These are phyloP conservation scores for Yponomeuta malinellus DNA, from an alignment of 2,888 invertebrate species.

Conservation along the genomic window DNA sequence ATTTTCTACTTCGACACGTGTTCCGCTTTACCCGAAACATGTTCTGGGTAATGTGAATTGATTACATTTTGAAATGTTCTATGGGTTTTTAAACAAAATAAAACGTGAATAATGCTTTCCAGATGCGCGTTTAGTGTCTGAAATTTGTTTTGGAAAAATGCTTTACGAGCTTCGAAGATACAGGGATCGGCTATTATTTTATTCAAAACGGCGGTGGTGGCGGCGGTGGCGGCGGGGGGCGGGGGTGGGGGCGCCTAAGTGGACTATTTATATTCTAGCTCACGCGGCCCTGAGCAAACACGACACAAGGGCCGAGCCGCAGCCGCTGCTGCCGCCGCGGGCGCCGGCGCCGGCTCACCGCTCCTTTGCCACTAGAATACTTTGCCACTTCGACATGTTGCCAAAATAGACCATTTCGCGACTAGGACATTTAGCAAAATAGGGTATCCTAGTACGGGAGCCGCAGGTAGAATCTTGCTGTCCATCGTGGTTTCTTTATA, in stretches of 20 bases:
- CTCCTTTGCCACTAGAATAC: background rate
- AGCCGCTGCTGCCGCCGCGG: background rate
- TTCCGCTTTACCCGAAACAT: background rate
- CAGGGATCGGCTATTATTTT: slow-evolving; percentile 7
- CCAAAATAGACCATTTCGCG: no score
- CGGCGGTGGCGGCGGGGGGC: background rate
- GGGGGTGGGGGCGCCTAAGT: background rate
- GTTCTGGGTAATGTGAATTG: no score
- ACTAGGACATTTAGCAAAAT: no score
- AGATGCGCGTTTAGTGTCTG: background rate
- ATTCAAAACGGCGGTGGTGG: slow-evolving; percentile 4
- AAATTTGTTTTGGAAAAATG: background rate
- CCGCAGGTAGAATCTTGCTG: no score
- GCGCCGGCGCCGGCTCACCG: background rate
- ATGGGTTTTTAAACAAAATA: background rate
- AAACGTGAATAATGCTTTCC: background rate
- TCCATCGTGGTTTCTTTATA: no score
- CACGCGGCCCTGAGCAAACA: slow-evolving; percentile 13
- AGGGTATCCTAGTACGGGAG: no score
- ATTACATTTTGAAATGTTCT: background rate
- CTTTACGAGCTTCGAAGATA: background rate
- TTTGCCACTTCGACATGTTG: no score
- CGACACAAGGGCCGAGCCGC: slow-evolving; percentile 6
- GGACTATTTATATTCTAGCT: slow-evolving; percentile 12
- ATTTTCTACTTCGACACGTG: background rate